Evolutionary conservation across 2,113 vertebrate species (phyloP).

Genomic region (Ranitomeya imitator): DNA sequence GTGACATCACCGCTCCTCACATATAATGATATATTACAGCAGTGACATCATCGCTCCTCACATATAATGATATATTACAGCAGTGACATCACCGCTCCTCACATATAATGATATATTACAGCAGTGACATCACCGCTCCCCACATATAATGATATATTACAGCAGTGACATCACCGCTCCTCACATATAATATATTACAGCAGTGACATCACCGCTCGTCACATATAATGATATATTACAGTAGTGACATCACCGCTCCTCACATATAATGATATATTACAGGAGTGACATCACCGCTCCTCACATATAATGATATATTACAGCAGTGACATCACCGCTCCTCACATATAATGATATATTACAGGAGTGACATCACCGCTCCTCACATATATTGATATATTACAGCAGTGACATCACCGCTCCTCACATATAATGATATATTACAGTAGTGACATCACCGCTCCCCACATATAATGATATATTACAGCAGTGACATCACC

Average conservation of each 20-base stretch:
- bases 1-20: not conserved
- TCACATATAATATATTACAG: not conserved
- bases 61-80: not conserved
- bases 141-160: not conserved
- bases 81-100: not conserved
- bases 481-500: too few species aligned
- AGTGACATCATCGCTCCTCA: not conserved
- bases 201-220: not conserved
- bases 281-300: not conserved
- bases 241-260: not conserved
- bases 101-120: not conserved
- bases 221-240: not conserved
- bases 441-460: not conserved
- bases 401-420: not conserved
- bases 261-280: not conserved
- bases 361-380: not conserved
- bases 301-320: not conserved
- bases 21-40: not conserved
- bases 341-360: not conserved
- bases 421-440: not conserved
- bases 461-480: not conserved
- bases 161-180: too few species aligned
- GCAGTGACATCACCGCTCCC: not conserved
- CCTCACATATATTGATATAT: not conserved
- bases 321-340: not conserved